Percentiles rank a stretch among this genome's conserved stretches.
phyloP scores from a whole-genome alignment of 2,888 invertebrate species.

The Villa cingulata region DNA sequence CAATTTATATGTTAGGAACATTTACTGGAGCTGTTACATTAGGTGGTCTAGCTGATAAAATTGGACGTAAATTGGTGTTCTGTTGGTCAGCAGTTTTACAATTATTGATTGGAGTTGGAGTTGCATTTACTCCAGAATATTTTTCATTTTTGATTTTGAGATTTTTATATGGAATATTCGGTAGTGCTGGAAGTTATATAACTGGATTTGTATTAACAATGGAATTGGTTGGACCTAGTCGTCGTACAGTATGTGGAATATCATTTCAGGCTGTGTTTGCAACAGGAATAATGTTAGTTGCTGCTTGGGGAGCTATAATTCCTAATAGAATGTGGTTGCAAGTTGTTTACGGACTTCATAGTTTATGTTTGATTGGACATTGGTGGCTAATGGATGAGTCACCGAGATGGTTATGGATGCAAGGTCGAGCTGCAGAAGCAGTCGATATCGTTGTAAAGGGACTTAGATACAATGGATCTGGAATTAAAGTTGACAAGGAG shows the following conservation, averaged over 20 bases:
- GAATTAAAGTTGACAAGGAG: conserved; percentile 48
- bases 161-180: conserved; percentile 66
- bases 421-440: conserved; percentile 59
- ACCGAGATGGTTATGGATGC: conserved; percentile 77
- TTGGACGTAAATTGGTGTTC: conserved; percentile 66
- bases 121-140: conserved; percentile 66
- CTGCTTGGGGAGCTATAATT: conserved; percentile 68
- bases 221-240: conserved; percentile 71
- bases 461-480: conserved; percentile 56
- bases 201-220: conserved; percentile 49
- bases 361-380: conserved; percentile 56
- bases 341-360: conserved; percentile 63
- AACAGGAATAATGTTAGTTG: conserved; percentile 66
- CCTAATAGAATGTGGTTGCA: conserved; percentile 61
- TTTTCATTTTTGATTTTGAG: conserved; percentile 53
- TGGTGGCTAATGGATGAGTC: conserved; percentile 86
- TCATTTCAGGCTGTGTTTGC: conserved; percentile 70
- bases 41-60: conserved; percentile 65
- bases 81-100: conserved; percentile 63
- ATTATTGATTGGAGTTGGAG: conserved; percentile 52
- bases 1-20: conserved; percentile 69
- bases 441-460: conserved; percentile 60
- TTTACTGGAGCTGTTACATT: conserved; percentile 64
- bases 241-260: conserved; percentile 66
- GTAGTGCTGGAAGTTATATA: conserved; percentile 55